A percentile compares a stretch with the other conserved stretches of the same genome.
These are phyloP conservation scores for Hapalemur alaotrensis DNA, from an alignment of 2,797 vertebrate species.

Conservation along the genomic window DNA sequence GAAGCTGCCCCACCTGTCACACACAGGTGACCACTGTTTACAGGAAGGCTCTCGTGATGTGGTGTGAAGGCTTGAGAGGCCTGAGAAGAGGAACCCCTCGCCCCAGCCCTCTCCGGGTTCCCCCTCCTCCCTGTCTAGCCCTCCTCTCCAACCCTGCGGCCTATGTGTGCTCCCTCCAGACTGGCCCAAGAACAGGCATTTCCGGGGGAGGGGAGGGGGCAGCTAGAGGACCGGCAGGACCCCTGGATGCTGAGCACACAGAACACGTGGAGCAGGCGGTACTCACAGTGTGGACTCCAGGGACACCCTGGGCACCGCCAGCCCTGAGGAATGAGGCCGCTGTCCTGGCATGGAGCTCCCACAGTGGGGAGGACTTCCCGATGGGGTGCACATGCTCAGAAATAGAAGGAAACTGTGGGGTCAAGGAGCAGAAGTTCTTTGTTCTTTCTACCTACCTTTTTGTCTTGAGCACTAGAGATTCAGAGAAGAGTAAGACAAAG, in stretches of 20 bases:
- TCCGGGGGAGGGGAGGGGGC: accelerated
- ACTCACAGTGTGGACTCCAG: accelerated
- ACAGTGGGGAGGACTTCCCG: accelerated
- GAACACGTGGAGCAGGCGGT: too few species aligned
- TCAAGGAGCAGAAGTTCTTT: too few species aligned
- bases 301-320: background rate
- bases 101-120: background rate
- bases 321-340: accelerated
- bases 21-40: background rate
- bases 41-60: background rate
- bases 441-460: background rate
- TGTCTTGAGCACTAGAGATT: background rate
- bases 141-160: background rate
- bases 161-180: background rate
- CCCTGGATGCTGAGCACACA: background rate
- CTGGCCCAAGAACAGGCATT: background rate
- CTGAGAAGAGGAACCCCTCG: background rate
- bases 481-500: background rate
- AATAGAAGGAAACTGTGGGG: background rate
- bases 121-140: too few species aligned
- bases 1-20: background rate
- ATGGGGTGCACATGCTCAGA: background rate
- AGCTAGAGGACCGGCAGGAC: background rate
- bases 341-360: background rate
- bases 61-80: accelerated